Base-by-base conservation (phyloP, 2,888 invertebrate genomes). In the Mellilla xanthometata region DNA sequence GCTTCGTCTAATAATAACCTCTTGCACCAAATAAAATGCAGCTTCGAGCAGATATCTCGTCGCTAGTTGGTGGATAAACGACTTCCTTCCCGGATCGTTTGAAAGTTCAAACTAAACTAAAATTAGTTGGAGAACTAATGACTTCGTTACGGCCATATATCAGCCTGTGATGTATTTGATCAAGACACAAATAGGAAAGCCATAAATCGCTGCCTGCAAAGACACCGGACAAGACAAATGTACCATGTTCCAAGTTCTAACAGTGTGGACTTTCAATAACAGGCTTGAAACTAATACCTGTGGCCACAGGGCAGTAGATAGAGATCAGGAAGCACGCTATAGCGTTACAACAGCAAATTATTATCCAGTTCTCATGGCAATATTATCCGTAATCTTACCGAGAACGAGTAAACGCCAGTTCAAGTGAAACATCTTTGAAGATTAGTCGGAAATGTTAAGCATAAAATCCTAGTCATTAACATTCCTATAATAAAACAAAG, bases 111-210 rank as follows among this genome's bases (percentile, higher is more conserved):
- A 53, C 55, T 59, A 50, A 60, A 58, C 62, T 66, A 66, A 73
- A 81, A 81, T 83, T 81, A 79, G 73, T 68, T 58, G 53, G 45
- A 50, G 57, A 68, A 70, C 79, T 79, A 83, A 84, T 82, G 73
- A 81, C 76, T 69, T 72, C 73, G 75, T 76, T 65, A 39, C 46
- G 30, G 46, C 56, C 65, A 67, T 78, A 74, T 72, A 80, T 78
- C 74, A 73, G 60, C 56, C 49, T 47, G 58, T 60, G 63, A 60
- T 60, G 54, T 65, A 73, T 76, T 73, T 68, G 76, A 73, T 77
- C 77, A 64, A 65, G 59, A 73, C 71, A 67, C 64, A 64, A 69
- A 73, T 72, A 72, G 75, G 65, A 63, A 60, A 62, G 71, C 69
- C 59, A 76, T 80, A 80, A 80, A 81, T 81, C 60, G 59, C 60